A percentile compares a stretch with the other conserved stretches of the same genome.
Evolutionary conservation across 2,888 invertebrate species (phyloP).

Genomic region (Meteorus colon): DNA sequence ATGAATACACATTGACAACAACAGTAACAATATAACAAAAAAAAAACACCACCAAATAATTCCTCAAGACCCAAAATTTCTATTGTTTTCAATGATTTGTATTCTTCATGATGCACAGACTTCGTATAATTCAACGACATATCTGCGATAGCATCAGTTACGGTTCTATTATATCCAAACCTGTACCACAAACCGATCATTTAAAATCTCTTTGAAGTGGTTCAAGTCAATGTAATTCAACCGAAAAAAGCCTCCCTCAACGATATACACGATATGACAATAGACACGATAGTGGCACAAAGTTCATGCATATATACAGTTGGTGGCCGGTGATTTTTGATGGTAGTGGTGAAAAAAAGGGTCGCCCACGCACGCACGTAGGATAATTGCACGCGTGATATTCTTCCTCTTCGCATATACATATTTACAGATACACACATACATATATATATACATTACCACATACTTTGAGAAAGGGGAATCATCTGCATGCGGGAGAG

Average conservation of each 20-base stretch:
- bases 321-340: conserved; percentile 36
- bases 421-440: conserved; percentile 28
- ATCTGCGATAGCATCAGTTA: not conserved
- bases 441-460: not conserved
- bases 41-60: not conserved
- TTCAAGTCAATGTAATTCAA: not conserved
- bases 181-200: not conserved
- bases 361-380: conserved; percentile 72
- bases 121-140: conserved; percentile 2
- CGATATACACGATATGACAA: not conserved
- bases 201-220: not conserved
- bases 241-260: not conserved
- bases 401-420: conserved; percentile 48
- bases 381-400: conserved; percentile 71
- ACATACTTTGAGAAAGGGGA: conserved; percentile 27
- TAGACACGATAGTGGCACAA: not conserved
- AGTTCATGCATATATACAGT: not conserved
- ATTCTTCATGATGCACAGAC: not conserved
- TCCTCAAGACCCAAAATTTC: not conserved
- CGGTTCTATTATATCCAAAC: not conserved
- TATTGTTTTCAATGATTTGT: conserved; percentile 11
- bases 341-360: conserved; percentile 60
- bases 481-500: conserved; percentile 53
- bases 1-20: not conserved
- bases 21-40: not conserved